Evolutionary conservation across 2,888 invertebrate genomes (phyloP), one percentile per base, ranked within the genome.

Genomic region (Stegophylla sp.): DNA sequence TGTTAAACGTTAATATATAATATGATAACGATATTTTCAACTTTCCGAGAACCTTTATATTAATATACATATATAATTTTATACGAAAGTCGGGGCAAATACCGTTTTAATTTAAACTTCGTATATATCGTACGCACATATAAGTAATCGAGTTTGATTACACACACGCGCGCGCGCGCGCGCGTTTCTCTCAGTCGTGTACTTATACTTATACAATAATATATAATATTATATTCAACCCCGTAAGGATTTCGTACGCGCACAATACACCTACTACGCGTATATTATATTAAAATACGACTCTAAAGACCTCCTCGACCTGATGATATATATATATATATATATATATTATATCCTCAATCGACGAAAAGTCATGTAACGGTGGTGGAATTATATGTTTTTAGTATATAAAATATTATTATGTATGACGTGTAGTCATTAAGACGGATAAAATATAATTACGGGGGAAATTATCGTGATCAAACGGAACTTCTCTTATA

Each of bases 401-500:
- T 64, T 63, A 51, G 63, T 75, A 64, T 63, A 75, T n/a, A n/a
- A n/a, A n/a, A n/a, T n/a, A n/a, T n/a, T n/a, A n/a, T n/a, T n/a
- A n/a, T n/a, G n/a, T n/a, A n/a, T n/a, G n/a, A 75, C 17, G 51
- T 51, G 23, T 0, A 51, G 71, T 79, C 79, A 71, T 77, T 69
- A 59, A 28, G 66, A 45, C 15, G 77, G 77, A 56, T 69, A 34
- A 61, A 77, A 77, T 69, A 77, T 61, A 71, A 71, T 71, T 71
- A 63, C 15, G 34, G 61, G n/a, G 67, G 41, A 71, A 61, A 71
- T 71, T 71, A 79, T 71, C 51, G 13, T 23, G 79, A 79, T 76
- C 53, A 66, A 76, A 76, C 43, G 51, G 69, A 48, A 69, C 61
- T 79, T 59, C 23, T 26, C n/a, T n/a, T n/a, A n/a, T n/a, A n/a